A percentile compares a stretch with the other conserved stretches of the same genome.
Evolutionary conservation across 2,888 invertebrate genomes (phyloP).

Genomic region (Notodromas monacha): DNA sequence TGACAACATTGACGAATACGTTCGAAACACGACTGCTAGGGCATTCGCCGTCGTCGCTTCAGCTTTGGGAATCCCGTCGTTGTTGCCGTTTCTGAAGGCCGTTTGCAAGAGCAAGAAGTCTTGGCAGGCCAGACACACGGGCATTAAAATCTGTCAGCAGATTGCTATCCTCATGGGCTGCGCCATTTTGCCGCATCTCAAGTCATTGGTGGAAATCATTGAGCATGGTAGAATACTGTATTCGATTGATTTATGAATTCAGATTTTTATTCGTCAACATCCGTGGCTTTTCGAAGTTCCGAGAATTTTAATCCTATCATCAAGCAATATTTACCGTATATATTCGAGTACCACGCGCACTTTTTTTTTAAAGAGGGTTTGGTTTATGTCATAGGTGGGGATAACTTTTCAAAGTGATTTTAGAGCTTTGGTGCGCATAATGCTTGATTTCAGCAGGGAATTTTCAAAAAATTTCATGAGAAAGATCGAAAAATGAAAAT

Average conservation of each 20-base stretch:
- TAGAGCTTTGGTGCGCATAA: too few species aligned
- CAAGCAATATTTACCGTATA: too few species aligned
- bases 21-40: slow-evolving; percentile 90
- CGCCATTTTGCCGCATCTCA: slow-evolving; percentile 88
- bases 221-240: slow-evolving; percentile 46
- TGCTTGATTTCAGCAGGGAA: too few species aligned
- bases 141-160: slow-evolving; percentile 98
- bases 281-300: too few species aligned
- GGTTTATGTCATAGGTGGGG: too few species aligned
- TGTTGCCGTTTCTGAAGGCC: slow-evolving; percentile 88
- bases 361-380: too few species aligned
- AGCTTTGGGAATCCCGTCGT: slow-evolving; percentile 82
- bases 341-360: too few species aligned
- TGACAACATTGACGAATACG: slow-evolving; percentile 97
- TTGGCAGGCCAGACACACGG: slow-evolving; percentile 92
- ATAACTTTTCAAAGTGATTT: too few species aligned
- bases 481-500: too few species aligned
- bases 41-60: slow-evolving; percentile 99
- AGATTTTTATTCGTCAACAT: too few species aligned
- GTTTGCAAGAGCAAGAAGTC: slow-evolving; percentile 97
- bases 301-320: too few species aligned
- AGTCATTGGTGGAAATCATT: slow-evolving; percentile 91
- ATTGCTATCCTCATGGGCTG: slow-evolving; percentile 99
- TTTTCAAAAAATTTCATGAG: too few species aligned
- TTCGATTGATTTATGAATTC: slow-evolving; percentile 1